Evolutionary conservation across 2,888 invertebrate genomes (phyloP), one percentile per base, ranked within the genome.

Genomic region (Branchellion lobata): DNA sequence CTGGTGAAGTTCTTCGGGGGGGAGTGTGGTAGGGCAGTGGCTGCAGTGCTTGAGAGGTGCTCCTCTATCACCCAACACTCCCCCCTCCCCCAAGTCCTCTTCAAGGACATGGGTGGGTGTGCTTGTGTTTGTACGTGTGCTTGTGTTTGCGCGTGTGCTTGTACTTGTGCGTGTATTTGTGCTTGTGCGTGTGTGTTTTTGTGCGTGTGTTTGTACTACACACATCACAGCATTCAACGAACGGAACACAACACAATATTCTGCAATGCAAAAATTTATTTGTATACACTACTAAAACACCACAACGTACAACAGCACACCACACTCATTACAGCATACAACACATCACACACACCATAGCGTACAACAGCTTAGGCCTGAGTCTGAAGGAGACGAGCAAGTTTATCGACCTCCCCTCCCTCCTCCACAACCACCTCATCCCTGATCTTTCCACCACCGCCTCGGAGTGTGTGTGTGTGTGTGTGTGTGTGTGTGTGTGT

Each of bases 401-500:
- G 21, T n/a, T 14, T n/a, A 57, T 57, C 61, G 24, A 57, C 61
- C 24, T 57, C n/a, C 21, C 24, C n/a, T 57, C 61, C 3, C 24
- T 57, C 3, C 61, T 57, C 11, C 61, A 57, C 3, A 5, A 57
- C 24, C 61, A 57, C 5, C 14, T n/a, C 61, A 18, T 57, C 24
- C 21, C 21, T 24, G 61, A 57, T n/a, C 61, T 57, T 5, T 18
- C 8, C 61, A 24, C 61, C 24, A 24, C 61, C 21, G 3, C 21
- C 21, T 57, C 61, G 3, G n/a, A 57, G 61, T 57, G 21, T n/a
- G 61, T 57, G 3, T 57, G n/a, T 18, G 21, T 57, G 61, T 18
- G 5, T 57, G 61, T 57, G 14, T 57, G 61, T 57, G 61, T 57
- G 61, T 57, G 8, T 57, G 61, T n/a, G n/a, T 57, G n/a, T 57